phyloP scores from a whole-genome alignment of 1,140 invertebrate species.

The Scaptomyza pallida region DNA sequence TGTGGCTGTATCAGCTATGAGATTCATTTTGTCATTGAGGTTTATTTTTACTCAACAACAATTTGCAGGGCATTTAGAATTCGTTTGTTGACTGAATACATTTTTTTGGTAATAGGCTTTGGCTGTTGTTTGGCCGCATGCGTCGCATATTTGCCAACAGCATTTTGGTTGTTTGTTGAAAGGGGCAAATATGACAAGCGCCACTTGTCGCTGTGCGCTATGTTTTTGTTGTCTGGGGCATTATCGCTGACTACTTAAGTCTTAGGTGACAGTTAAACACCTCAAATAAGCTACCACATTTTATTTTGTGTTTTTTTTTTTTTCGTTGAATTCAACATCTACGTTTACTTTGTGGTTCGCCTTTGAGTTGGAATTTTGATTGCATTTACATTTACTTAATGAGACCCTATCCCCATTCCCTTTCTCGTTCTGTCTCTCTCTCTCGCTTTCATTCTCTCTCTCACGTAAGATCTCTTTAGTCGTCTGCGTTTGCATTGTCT shows the following conservation, averaged over 20 bases:
- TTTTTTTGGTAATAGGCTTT: constrained; percentile 47
- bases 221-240: constrained; percentile 8
- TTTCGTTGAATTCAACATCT: constrained; percentile 33
- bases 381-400: constrained; percentile 49
- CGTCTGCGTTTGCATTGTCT: constrained; percentile 28
- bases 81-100: too few relatives aligned
- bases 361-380: constrained; percentile 30
- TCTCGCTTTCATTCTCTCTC: not conserved
- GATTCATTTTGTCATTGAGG: not conserved
- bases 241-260: constrained; percentile 65
- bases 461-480: too few relatives aligned
- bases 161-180: constrained; percentile 40
- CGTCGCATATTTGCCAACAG: constrained; percentile 40
- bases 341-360: constrained; percentile 10
- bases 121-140: constrained; percentile 41
- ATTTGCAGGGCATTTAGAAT: constrained; percentile 20
- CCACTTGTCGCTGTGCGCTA: constrained; percentile 28
- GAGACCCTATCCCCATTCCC: not conserved
- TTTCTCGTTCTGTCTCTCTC: not conserved
- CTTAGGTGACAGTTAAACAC: constrained; percentile 79
- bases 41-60: not conserved
- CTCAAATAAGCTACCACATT: constrained; percentile 75
- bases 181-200: constrained; percentile 50
- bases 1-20: not conserved
- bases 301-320: not conserved